Evolutionary conservation across 2,797 vertebrate species (phyloP), one percentile per base, ranked within the genome.

Genomic region (Hoplostethus atlanticus): DNA sequence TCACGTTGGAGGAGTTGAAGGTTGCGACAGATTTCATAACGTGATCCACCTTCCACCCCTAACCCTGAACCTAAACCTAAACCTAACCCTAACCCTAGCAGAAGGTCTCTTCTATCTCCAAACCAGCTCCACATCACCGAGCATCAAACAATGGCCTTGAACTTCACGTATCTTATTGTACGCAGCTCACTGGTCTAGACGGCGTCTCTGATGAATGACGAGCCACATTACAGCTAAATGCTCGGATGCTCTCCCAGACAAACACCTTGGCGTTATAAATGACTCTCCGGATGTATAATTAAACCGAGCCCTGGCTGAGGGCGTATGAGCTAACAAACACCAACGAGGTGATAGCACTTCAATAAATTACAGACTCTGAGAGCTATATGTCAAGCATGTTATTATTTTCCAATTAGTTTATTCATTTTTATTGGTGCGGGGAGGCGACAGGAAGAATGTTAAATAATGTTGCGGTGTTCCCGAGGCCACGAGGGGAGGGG

Each of bases 361-460:
- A 36, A 34, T 47, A 17, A 30, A 36, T 47, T 31, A 67, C 42
- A 12, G 21, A 47, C 44, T 3, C 21, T 70, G 47, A 50, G 46
- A 40, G 46, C 46, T 62, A 13, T 13, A 4, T 57, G 64, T 71
- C 68, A 77, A 50, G 57, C 40, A 7, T 15, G 57, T 81, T 82
- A 61, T 85, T 78, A 84, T 77, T 87, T 85, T 67, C 80, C 70
- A 65, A 77, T 87, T 79, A 85, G 78, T 80, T 81, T 47, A 65
- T 67, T 64, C 52, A 16, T 55, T 80, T 63, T 80, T 71, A 84
- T 85, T 76, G 73, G 61, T 73, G 72, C 56, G 50, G 5, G 40
- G 71, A 66, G 40, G 76, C 56, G 48, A 52, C 66, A 71, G 66
- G 38, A 66, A 75, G 70, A 81, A 81, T 58, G 74, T 79, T 80